These are phyloP conservation scores for Orchesella cincta DNA, from an alignment of 1,140 invertebrate species.

Conservation along the genomic window DNA sequence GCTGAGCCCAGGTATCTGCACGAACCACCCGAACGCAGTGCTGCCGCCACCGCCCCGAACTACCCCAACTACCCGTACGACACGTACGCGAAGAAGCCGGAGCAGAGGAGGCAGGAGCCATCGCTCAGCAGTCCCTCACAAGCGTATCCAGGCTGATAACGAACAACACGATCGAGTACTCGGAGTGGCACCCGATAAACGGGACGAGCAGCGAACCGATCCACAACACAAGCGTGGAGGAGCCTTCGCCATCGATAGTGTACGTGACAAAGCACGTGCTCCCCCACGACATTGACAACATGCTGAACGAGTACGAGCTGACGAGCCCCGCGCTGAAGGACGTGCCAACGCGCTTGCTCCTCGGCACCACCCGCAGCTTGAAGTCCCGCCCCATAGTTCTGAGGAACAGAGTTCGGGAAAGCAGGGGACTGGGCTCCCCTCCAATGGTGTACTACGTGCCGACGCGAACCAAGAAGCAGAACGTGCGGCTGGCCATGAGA, in stretches of 20 bases:
- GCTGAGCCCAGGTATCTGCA: conserved; percentile 75
- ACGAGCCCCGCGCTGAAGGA: not conserved
- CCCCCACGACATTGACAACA: not conserved
- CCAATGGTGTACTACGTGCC: not conserved
- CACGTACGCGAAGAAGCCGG: not conserved
- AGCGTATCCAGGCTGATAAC: not conserved
- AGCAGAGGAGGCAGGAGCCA: not conserved
- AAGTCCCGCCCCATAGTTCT: not conserved
- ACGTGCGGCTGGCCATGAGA: not conserved
- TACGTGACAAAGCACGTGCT: conserved; percentile 13
- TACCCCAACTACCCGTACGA: conserved; percentile 20
- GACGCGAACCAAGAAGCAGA: not conserved
- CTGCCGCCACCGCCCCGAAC: not conserved
- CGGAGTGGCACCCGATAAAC: not conserved
- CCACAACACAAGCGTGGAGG: not conserved
- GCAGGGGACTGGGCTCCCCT: not conserved
- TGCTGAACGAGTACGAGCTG: not conserved
- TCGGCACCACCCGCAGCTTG: not conserved
- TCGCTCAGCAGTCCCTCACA: not conserved
- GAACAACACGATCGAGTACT: not conserved
- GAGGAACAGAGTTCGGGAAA: not conserved
- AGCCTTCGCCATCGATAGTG: not conserved
- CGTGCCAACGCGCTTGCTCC: not conserved
- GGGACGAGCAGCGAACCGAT: not conserved
- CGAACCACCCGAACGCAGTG: conserved; percentile 50